A percentile compares a stretch with the other conserved stretches of the same genome.
phyloP scores from a whole-genome alignment of 2,888 invertebrate genomes.

The Pterostichus niger region DNA sequence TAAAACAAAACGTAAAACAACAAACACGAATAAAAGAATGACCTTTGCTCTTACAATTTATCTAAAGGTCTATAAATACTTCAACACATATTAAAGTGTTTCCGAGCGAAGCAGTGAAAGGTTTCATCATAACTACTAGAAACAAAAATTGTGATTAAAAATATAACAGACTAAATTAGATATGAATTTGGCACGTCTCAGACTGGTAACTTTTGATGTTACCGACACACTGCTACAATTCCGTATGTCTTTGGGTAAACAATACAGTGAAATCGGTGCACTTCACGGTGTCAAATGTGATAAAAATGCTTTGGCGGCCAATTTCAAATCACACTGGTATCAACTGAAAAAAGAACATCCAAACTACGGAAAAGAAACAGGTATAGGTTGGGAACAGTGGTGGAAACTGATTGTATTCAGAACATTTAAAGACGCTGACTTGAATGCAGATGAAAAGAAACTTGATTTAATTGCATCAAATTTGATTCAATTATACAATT shows the following conservation, averaged over 20 bases:
- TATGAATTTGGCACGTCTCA: constrained; percentile 76
- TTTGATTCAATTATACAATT: constrained; percentile 85
- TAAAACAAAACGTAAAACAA: not conserved
- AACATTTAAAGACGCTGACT: constrained; percentile 81
- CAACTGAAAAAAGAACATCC: constrained; percentile 85
- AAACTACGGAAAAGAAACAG: constrained; percentile 87
- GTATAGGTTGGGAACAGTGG: constrained; percentile 89
- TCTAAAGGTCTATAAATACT: constrained; percentile 34
- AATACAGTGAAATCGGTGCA: constrained; percentile 86
- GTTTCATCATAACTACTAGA: constrained; percentile 11
- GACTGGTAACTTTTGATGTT: constrained; percentile 91
- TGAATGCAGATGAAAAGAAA: constrained; percentile 73
- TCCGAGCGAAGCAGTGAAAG: not conserved
- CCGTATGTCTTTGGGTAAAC: constrained; percentile 84
- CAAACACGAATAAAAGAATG: constrained; percentile 17
- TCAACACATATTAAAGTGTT: not conserved
- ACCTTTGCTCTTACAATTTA: constrained; percentile 36
- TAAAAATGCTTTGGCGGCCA: constrained; percentile 79
- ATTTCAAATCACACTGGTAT: constrained; percentile 84
- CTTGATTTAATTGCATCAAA: constrained; percentile 79
- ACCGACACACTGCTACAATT: constrained; percentile 91
- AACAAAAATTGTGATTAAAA: not conserved
- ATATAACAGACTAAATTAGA: not conserved
- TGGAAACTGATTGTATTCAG: constrained; percentile 86
- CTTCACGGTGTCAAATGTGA: constrained; percentile 84